Conservation (phyloP, 1,140 invertebrate genomes). For the Drosophila paulistorum region DNA sequence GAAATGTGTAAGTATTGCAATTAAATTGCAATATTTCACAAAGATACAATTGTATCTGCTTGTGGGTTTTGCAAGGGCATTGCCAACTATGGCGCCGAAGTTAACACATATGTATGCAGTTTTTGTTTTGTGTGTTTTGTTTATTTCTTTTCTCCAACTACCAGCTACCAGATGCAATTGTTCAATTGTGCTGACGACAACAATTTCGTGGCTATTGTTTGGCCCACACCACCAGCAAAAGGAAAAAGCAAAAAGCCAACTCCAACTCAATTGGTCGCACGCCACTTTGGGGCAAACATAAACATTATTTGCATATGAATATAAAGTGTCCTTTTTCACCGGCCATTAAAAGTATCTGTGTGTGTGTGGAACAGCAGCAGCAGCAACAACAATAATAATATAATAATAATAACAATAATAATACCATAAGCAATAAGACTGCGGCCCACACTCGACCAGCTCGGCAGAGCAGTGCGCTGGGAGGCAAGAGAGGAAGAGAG, state of each 20-base stretch:
- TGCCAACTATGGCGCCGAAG: neutral
- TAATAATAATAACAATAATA: slow-evolving; percentile 33
- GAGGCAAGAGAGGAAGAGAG: neutral
- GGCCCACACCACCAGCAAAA: neutral
- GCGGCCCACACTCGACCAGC: slow-evolving; percentile 44
- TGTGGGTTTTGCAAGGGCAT: slow-evolving; percentile 2
- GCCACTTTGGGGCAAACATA: slow-evolving; percentile 12
- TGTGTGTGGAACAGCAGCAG: slow-evolving; percentile 23
- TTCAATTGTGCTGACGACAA: slow-evolving; percentile 11
- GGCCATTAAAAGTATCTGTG: neutral
- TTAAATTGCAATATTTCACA: neutral
- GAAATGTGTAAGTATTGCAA: neutral
- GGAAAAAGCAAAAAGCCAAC: slow-evolving; percentile 22
- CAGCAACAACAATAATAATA: slow-evolving; percentile 46
- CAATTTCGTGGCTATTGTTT: slow-evolving; percentile 8
- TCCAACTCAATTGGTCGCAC: slow-evolving; percentile 55
- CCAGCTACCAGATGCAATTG: slow-evolving; percentile 7
- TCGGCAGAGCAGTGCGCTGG: neutral
- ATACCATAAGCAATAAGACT: slow-evolving; percentile 33
- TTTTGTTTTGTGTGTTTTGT: neutral
- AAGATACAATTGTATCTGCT: neutral
- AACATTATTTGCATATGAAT: slow-evolving; percentile 55
- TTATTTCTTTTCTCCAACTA: neutral
- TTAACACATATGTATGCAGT: neutral
- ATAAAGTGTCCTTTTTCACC: slow-evolving; percentile 56